Base-by-base conservation (phyloP, 2,797 vertebrate genomes). In the Callimico goeldii region DNA sequence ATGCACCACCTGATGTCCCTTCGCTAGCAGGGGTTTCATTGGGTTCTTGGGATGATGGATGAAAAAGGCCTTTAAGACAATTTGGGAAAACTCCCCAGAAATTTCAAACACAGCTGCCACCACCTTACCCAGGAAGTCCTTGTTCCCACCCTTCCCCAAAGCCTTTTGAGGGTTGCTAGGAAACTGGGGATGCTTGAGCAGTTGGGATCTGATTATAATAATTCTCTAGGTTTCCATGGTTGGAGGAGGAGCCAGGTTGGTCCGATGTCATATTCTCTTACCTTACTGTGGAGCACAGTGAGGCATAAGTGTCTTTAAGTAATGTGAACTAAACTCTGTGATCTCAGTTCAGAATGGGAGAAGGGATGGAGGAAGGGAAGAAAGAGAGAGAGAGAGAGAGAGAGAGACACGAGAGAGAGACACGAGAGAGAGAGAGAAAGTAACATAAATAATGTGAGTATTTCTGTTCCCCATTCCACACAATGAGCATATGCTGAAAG, bases 121-220 rank as follows among this genome's bases (percentile, higher is more conserved):
- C 58, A 91, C 58, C 67, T 88, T 86, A 89, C 48, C 92, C 67
- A 67, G 8, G 39, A 95, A 96, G 82, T 89, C 88, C 82, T 97
- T 57, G 77, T 94, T 96, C 81, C 96, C 95, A 41, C 46, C 88
- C 82, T 96, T 95, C 87, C 77, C 97, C 93, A 92, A 87, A 96
- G 95, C 48, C 2, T 96, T 92, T 93, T 20, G 73, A 96, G 85
- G 88, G 98, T 98, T 98, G 98, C 98, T 98, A 98, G 97, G 98
- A 97, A 92, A 98, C 98, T 1, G 36, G 77, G 80, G 95, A 97
- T 95, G 95, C 93, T 97, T 79, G 91, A 97, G 94, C 96, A 80
- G 87, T 94, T 95, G 93, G 89, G 96, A 97, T 97, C 88, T 95
- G 93, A 95, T 97, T 90, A 92, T 83, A 90, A 90, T 93, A 90